Percentiles rank a stretch among this genome's conserved stretches.
phyloP scores from a whole-genome alignment of 2,113 vertebrate genomes.

The Strix aluco region DNA sequence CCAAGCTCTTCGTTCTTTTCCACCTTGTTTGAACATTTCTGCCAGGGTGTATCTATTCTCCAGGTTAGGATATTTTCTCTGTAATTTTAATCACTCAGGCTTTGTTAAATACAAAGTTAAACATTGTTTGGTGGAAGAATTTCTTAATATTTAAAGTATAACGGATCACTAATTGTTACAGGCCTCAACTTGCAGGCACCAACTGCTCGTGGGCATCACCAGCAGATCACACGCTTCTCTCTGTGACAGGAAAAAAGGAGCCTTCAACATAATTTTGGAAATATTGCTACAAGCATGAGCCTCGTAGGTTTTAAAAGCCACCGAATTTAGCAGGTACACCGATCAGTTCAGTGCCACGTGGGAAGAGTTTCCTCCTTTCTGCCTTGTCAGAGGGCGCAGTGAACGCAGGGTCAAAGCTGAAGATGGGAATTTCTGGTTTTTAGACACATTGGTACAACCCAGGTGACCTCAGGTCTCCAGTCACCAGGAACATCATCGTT shows the following conservation, averaged over 20 bases:
- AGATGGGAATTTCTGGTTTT: fast-evolving
- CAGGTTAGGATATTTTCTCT: too few relatives aligned
- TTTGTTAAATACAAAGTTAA: too few relatives aligned
- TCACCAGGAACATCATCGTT: background rate
- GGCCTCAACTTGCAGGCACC: too few relatives aligned
- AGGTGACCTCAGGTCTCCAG: background rate
- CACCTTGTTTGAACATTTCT: too few relatives aligned
- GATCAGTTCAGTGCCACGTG: fast-evolving
- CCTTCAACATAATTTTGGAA: fast-evolving
- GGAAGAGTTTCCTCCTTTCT: background rate
- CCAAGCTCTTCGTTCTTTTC: too few relatives aligned
- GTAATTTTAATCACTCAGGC: too few relatives aligned
- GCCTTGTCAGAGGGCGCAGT: background rate
- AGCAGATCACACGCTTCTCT: fast-evolving
- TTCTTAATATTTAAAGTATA: too few relatives aligned
- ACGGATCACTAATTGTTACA: too few relatives aligned
- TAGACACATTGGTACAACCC: background rate
- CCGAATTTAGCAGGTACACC: background rate
- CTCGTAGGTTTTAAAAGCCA: background rate
- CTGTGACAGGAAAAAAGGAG: background rate
- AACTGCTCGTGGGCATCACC: too few relatives aligned
- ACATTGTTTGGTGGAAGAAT: too few relatives aligned
- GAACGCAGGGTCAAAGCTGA: fast-evolving
- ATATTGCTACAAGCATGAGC: background rate
- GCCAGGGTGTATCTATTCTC: too few relatives aligned